Conservation (phyloP, 2,888 invertebrate genomes). For the Tromatobia lineatoria region DNA sequence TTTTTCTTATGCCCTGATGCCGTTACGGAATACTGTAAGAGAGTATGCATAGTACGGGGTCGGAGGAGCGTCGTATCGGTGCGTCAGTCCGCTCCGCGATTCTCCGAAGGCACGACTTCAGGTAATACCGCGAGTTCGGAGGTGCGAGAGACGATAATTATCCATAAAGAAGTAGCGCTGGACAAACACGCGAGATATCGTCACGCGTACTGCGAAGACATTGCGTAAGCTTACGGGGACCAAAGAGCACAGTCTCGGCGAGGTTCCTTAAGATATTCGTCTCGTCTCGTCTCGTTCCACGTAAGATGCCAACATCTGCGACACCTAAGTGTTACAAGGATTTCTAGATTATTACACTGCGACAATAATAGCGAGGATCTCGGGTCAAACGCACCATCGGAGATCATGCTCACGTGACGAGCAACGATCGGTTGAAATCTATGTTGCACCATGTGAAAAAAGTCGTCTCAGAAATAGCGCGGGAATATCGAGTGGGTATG, state of each 20-base stretch:
- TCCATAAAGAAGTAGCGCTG: not conserved
- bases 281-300: conserved; percentile 22
- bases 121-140: not conserved
- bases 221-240: conserved; percentile 15
- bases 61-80: conserved; percentile 7
- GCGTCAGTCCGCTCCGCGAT: conserved; percentile 11
- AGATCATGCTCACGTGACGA: not conserved
- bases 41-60: not conserved
- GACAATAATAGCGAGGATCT: not conserved
- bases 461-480: not conserved
- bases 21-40: no score
- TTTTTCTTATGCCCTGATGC: conserved; percentile 24
- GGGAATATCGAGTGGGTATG: not conserved
- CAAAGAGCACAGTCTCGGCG: conserved; percentile 7
- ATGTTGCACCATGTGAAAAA: not conserved
- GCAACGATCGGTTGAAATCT: not conserved
- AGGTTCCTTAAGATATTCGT: conserved; percentile 14
- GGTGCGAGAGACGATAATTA: not conserved
- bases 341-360: conserved; percentile 61
- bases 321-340: conserved; percentile 78
- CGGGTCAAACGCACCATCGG: conserved; percentile 3
- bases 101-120: not conserved
- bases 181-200: not conserved
- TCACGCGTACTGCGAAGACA: not conserved
- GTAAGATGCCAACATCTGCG: conserved; percentile 14